These are phyloP conservation scores for Sarotherodon lohbergeri DNA, from an alignment of 2,113 vertebrate genomes.

Conservation along the genomic window DNA sequence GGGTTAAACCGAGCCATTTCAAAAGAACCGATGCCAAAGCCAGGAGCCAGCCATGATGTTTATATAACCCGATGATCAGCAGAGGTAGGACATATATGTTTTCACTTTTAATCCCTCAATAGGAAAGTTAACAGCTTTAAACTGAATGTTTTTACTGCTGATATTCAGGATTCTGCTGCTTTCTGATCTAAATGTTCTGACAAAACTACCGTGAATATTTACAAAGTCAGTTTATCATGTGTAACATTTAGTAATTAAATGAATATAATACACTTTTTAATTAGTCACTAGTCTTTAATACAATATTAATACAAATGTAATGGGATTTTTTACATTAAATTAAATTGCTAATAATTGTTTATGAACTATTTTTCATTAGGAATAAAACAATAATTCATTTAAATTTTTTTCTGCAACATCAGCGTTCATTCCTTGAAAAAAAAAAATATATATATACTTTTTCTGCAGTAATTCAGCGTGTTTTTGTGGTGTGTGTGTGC, in stretches of 20 bases:
- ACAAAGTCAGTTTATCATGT: neutral
- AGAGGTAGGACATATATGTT: conserved; percentile 43
- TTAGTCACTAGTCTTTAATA: neutral
- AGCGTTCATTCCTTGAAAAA: neutral
- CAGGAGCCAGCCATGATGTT: conserved; percentile 52
- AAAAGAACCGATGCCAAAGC: conserved; percentile 52
- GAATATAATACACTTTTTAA: neutral
- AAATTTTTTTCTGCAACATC: neutral
- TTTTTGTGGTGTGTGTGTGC: neutral
- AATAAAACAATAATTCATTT: neutral
- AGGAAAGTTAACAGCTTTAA: neutral
- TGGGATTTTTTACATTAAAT: neutral
- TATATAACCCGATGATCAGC: conserved; percentile 69
- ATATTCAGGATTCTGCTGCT: neutral
- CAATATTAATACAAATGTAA: neutral
- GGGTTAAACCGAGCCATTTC: neutral
- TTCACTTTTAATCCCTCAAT: neutral
- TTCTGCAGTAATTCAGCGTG: neutral
- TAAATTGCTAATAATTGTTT: neutral
- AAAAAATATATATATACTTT: neutral
- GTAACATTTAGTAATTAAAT: neutral
- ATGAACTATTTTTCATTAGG: neutral
- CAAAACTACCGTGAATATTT: neutral
- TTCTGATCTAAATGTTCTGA: neutral
- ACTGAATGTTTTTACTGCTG: neutral